These are phyloP conservation scores for Protosalanx chinensis DNA, from an alignment of 2,797 vertebrate genomes.

Conservation along the genomic window DNA sequence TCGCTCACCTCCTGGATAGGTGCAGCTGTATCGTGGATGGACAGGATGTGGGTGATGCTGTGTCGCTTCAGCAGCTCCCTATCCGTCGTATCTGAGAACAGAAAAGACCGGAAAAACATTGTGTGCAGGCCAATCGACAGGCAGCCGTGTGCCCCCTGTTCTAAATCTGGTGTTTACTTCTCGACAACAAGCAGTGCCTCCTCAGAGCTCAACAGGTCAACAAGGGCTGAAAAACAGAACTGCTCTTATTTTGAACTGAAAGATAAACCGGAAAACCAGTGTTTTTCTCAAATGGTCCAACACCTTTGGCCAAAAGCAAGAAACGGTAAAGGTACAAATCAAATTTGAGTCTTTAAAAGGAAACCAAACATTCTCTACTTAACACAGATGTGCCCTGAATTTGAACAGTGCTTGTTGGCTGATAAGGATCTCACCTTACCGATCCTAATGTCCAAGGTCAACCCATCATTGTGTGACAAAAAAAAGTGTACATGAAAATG, in stretches of 20 bases:
- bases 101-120: constrained; percentile 30
- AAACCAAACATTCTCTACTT: constrained; percentile 71
- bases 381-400: constrained; percentile 69
- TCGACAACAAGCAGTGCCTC: constrained; percentile 47
- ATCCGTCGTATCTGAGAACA: constrained; percentile 79
- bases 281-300: constrained; percentile 78
- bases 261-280: constrained; percentile 84
- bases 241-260: constrained; percentile 76
- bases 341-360: constrained; percentile 78
- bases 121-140: constrained; percentile 13
- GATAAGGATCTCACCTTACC: constrained; percentile 4
- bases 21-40: constrained; percentile 86
- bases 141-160: constrained; percentile 28
- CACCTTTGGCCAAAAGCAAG: constrained; percentile 78
- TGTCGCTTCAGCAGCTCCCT: constrained; percentile 71
- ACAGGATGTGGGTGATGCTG: constrained; percentile 90
- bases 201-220: constrained; percentile 58
- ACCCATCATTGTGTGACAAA: background rate
- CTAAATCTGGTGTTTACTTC: constrained; percentile 57
- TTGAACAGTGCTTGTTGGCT: background rate
- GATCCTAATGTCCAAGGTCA: constrained; percentile 15
- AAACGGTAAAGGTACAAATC: constrained; percentile 79
- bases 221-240: constrained; percentile 55
- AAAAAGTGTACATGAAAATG: too few relatives aligned
- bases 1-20: constrained; percentile 86